These are phyloP conservation scores for Gymnoscopelus braueri DNA, from an alignment of 2,797 vertebrate genomes.

Conservation along the genomic window DNA sequence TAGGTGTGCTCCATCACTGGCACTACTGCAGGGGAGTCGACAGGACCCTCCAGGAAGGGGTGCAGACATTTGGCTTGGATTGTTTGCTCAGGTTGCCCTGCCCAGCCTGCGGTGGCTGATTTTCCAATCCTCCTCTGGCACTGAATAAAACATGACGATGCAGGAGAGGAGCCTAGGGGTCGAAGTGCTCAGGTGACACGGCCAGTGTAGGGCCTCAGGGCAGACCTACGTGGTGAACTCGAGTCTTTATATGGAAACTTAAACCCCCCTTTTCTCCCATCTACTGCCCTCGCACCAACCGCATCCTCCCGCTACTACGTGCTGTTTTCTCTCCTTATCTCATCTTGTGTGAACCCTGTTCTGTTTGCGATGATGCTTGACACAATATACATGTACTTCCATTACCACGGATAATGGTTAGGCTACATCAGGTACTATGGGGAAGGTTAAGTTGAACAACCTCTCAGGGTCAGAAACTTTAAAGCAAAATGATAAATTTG, in stretches of 20 bases:
- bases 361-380: neutral
- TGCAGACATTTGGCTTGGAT: conserved; percentile 31
- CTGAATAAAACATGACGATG: conserved; percentile 89
- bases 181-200: conserved; percentile 79
- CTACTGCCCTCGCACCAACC: conserved; percentile 2
- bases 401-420: neutral
- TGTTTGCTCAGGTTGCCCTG: conserved; percentile 50
- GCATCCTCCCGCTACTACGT: neutral
- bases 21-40: conserved; percentile 17
- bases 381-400: neutral
- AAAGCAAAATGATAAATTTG: no score
- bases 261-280: conserved; percentile 49
- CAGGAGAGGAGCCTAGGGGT: conserved; percentile 75
- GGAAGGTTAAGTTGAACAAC: no score
- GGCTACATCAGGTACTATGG: neutral
- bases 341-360: neutral
- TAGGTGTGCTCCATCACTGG: conserved; percentile 38
- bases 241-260: conserved; percentile 66
- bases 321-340: conserved; percentile 6
- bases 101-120: conserved; percentile 72
- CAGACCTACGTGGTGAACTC: conserved; percentile 51
- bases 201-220: conserved; percentile 54
- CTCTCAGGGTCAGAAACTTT: no score
- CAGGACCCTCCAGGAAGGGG: conserved; percentile 34
- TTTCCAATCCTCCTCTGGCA: conserved; percentile 83